Conservation (phyloP, 92 coral and sea anemone species). For the Paragorgia papillata region DNA sequence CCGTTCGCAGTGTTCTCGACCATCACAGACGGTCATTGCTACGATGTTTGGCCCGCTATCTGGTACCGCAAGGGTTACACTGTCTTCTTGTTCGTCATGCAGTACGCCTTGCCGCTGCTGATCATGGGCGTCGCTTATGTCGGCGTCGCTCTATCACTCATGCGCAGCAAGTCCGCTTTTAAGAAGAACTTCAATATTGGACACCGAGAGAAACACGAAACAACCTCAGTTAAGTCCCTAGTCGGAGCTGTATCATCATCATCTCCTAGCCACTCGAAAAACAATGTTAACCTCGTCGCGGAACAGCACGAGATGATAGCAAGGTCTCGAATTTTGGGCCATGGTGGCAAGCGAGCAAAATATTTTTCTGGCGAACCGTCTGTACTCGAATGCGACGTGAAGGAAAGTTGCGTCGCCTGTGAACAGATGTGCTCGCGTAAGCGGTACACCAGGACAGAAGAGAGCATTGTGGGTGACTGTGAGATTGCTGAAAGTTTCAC, state of each 20-base stretch:
- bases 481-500: not conserved
- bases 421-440: not conserved
- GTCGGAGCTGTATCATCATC: too few relatives aligned
- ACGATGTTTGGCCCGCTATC: constrained; percentile 32
- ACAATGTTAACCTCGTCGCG: too few relatives aligned
- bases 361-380: not conserved
- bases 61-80: constrained; percentile 42
- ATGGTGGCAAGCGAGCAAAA: not conserved
- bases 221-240: not conserved
- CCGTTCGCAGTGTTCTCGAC: constrained; percentile 39
- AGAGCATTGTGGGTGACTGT: not conserved
- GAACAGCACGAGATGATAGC: too few relatives aligned
- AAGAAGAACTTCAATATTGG: not conserved
- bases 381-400: not conserved
- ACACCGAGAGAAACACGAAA: not conserved
- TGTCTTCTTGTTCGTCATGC: constrained; percentile 26
- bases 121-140: constrained; percentile 31
- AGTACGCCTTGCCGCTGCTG: constrained; percentile 20
- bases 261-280: too few relatives aligned
- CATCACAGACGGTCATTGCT: constrained; percentile 34
- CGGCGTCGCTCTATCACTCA: constrained; percentile 33
- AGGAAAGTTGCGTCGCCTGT: not conserved
- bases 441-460: not conserved
- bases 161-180: constrained; percentile 25
- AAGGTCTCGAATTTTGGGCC: not conserved